A percentile compares a stretch with the other conserved stretches of the same genome.
phyloP scores from a whole-genome alignment of 2,888 invertebrate species.

The Sarcophaga rosellei region DNA sequence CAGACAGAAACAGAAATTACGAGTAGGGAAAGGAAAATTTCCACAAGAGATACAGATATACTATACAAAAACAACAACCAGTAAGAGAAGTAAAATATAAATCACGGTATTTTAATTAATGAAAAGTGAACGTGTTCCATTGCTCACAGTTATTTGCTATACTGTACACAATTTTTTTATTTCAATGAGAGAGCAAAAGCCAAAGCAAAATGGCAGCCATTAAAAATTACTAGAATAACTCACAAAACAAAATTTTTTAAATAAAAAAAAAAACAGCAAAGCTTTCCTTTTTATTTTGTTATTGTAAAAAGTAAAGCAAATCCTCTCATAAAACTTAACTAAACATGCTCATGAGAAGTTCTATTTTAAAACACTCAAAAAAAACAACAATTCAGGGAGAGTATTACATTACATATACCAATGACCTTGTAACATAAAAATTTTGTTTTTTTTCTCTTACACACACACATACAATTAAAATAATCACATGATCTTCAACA shows the following conservation, averaged over 20 bases:
- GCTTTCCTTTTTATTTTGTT: no score
- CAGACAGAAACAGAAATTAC: not conserved
- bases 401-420: not conserved
- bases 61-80: not conserved
- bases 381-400: no score
- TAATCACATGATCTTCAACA: not conserved
- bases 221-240: not conserved
- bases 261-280: no score
- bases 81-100: conserved; percentile 18
- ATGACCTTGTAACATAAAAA: not conserved
- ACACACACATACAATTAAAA: not conserved
- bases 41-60: not conserved
- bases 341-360: no score
- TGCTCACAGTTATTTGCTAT: no score
- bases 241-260: not conserved
- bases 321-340: no score
- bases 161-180: no score
- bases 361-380: no score
- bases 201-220: no score
- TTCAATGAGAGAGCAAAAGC: no score
- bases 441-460: not conserved
- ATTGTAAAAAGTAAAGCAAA: no score
- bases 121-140: not conserved
- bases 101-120: conserved; percentile 61
- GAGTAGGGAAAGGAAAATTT: not conserved